A percentile compares a stretch with the other conserved stretches of the same genome.
Evolutionary conservation across 2,113 vertebrate genomes (phyloP).

Genomic region (Emydura subglobosa): DNA sequence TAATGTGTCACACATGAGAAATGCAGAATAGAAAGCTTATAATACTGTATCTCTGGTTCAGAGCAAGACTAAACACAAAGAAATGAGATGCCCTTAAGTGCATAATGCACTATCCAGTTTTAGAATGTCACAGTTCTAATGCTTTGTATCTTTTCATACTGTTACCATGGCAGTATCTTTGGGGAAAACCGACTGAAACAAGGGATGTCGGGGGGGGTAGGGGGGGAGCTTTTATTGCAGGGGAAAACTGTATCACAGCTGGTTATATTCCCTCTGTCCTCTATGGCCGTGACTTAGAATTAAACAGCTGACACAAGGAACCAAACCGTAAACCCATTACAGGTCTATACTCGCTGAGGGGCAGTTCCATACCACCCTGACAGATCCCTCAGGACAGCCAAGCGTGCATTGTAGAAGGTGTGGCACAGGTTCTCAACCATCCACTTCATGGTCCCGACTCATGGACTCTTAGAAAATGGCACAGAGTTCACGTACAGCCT

Average conservation of each 20-base stretch:
- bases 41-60: neutral
- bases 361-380: neutral
- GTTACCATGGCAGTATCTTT: neutral
- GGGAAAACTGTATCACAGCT: neutral
- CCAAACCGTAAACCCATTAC: neutral
- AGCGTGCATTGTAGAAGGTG: neutral
- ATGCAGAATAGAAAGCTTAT: neutral
- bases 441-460: neutral
- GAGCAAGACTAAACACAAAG: neutral
- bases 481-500: neutral
- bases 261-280: neutral
- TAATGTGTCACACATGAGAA: neutral
- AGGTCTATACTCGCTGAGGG: too few relatives aligned
- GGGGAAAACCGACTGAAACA: neutral
- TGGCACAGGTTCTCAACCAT: neutral
- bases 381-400: neutral
- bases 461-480: neutral
- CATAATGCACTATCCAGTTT: accelerated
- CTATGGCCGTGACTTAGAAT: neutral
- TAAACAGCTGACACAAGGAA: neutral
- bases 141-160: neutral
- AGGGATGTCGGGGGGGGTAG: neutral
- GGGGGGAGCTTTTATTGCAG: neutral
- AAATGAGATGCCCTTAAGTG: neutral
- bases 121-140: neutral